Percentiles rank a stretch among this genome's conserved stretches.
phyloP scores from a whole-genome alignment of 2,888 invertebrate species.

The Agapostemon virescens region DNA sequence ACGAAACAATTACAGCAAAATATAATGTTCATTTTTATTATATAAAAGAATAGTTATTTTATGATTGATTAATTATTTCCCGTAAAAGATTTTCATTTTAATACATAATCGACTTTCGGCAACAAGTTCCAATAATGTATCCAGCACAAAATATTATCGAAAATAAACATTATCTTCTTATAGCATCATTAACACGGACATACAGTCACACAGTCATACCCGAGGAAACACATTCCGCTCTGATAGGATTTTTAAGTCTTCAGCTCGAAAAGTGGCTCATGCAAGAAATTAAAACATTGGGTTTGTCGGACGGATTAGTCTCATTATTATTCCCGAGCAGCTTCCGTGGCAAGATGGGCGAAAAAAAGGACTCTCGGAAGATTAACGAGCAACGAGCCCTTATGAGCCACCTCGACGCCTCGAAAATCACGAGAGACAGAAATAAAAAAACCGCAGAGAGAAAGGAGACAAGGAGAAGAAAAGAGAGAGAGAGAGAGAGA shows the following conservation, averaged over 20 bases:
- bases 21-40: no score
- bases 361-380: slow-evolving; percentile 50
- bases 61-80: no score
- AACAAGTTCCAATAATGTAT: not conserved
- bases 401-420: slow-evolving; percentile 58
- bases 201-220: slow-evolving; percentile 12
- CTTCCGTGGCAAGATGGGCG: slow-evolving; percentile 37
- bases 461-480: not conserved
- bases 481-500: slow-evolving; percentile 6
- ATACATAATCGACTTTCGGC: not conserved
- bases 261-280: slow-evolving; percentile 42
- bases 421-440: slow-evolving; percentile 60
- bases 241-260: slow-evolving; percentile 55
- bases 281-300: slow-evolving; percentile 65
- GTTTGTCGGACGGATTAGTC: slow-evolving; percentile 71
- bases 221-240: slow-evolving; percentile 45
- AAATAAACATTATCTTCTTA: not conserved
- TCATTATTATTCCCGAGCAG: slow-evolving; percentile 71
- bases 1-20: not conserved
- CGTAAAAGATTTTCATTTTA: not conserved
- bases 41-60: no score
- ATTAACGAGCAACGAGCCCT: slow-evolving; percentile 64
- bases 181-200: slow-evolving; percentile 20
- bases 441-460: slow-evolving; percentile 38
- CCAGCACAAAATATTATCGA: not conserved